Evolutionary conservation across 2,797 vertebrate species (phyloP).

Genomic region (Pangasius sanitwongsei): DNA sequence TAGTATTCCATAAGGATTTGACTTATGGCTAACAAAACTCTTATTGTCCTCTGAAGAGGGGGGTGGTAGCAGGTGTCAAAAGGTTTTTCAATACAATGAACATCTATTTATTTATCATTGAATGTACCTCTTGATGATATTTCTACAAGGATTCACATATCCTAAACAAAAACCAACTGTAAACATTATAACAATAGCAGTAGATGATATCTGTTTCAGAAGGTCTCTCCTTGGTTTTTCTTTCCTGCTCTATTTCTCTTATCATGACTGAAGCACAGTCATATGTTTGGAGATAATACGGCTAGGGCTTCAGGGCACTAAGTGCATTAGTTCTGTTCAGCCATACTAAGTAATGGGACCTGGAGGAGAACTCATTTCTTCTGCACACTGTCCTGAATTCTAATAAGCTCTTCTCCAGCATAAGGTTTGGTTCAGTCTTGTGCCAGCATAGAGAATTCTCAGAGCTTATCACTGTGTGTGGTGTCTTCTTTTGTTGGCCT

Average conservation of each 20-base stretch:
- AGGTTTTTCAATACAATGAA: not conserved
- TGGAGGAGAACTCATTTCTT: constrained; percentile 48
- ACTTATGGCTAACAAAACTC: not conserved
- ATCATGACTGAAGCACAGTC: constrained; percentile 41
- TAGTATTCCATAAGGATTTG: not conserved
- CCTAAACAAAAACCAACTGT: not conserved
- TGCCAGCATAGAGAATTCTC: constrained; percentile 6
- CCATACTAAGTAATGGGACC: constrained; percentile 48
- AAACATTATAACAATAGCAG: not conserved
- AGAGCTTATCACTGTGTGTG: not conserved
- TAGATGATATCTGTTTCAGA: not conserved
- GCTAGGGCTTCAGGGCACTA: constrained; percentile 49
- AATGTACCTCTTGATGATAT: not conserved
- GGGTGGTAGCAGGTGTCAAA: not conserved
- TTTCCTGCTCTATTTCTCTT: constrained; percentile 17
- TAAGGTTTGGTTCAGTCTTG: constrained; percentile 21
- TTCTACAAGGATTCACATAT: not conserved
- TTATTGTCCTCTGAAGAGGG: not conserved
- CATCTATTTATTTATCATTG: not conserved
- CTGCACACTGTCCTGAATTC: constrained; percentile 48
- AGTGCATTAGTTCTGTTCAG: constrained; percentile 57
- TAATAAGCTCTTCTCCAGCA: constrained; percentile 43
- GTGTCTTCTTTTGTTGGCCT: not conserved
- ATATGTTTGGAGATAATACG: constrained; percentile 48
- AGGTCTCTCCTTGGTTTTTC: constrained; percentile 15